Base-by-base conservation (phyloP, 1,140 invertebrate genomes). In the Laupala kohalensis region DNA sequence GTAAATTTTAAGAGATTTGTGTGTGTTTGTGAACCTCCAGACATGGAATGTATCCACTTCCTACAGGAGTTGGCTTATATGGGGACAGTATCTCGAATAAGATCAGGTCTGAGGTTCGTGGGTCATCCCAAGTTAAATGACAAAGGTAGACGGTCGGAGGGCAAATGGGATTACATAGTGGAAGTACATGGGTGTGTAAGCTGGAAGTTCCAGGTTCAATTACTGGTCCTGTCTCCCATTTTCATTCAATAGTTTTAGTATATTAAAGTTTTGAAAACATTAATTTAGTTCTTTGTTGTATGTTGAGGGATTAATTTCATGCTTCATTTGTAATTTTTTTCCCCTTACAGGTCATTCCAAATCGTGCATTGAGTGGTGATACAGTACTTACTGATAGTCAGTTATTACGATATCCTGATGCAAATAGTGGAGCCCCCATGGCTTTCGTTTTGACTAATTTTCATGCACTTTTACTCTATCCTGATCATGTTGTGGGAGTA, bases 361-460 rank as follows among this genome's bases (percentile, higher is more conserved):
- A 23, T 19, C 37, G 37, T 53, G 37, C 37, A 9, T 19, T 53
- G 9, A 9, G 19, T 53, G 80, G 82, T 19, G 86, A 87, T 72
- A 84, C 86, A 19, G 81, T 89, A 5, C 82, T 86, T 66, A 82
- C 82, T 5, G 85, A 89, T 78, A 83, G 86, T 63, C 84, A 87
- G 77, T 83, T 89, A 68, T 81, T 91, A 71, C 79, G 78, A 72
- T 90, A 86, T 77, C 86, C 86, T 72, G 80, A 81, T 77, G 78
- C 70, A 19, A 25, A 37, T n/a, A 24, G 68, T 5, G 62, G 69
- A 27, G 83, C 84, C 13, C 94, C 94, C 0, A 80, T 91, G 6
- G 85, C 90, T 0, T 91, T 97, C 77, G 88, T 94, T 4, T 78
- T 96, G 19, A 97, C 95, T 2, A 90, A 97, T 79, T 97, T 96